These are phyloP conservation scores for Prunella strophiata DNA, from an alignment of 2,797 vertebrate species.

Conservation along the genomic window DNA sequence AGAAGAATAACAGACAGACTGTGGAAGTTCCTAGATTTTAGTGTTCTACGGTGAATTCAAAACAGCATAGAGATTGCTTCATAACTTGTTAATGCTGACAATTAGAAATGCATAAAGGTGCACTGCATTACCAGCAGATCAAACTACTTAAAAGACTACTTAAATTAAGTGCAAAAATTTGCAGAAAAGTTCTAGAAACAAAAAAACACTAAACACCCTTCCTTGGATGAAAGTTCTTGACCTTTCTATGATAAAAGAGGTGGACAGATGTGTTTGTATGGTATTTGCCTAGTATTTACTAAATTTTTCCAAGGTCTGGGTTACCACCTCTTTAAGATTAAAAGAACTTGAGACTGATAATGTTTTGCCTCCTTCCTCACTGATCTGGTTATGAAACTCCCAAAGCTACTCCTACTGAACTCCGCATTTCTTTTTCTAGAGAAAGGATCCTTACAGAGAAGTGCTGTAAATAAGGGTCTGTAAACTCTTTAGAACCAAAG, in stretches of 20 bases:
- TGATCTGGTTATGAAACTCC: not conserved
- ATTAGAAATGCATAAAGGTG: not conserved
- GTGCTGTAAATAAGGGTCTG: not conserved
- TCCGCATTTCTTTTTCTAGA: not conserved
- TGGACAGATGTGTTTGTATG: not conserved
- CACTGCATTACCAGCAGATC: not conserved
- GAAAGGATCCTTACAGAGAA: not conserved
- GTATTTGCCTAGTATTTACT: not conserved
- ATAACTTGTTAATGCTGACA: not conserved
- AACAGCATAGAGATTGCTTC: not conserved
- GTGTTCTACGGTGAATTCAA: fast-evolving
- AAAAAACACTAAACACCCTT: not conserved
- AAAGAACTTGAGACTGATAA: not conserved
- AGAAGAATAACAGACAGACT: not conserved
- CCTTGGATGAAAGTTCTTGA: not conserved
- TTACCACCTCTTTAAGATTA: not conserved
- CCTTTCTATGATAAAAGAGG: not conserved
- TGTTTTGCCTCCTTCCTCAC: not conserved
- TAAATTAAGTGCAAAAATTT: not conserved
- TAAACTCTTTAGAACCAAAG: not conserved
- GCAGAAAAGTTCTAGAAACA: not conserved
- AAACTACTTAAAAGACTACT: not conserved
- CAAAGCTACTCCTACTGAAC: not conserved
- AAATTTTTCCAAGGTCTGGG: not conserved
- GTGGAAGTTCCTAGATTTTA: not conserved